Conservation (phyloP, 2,113 vertebrate species). For the Pheucticus melanocephalus region DNA sequence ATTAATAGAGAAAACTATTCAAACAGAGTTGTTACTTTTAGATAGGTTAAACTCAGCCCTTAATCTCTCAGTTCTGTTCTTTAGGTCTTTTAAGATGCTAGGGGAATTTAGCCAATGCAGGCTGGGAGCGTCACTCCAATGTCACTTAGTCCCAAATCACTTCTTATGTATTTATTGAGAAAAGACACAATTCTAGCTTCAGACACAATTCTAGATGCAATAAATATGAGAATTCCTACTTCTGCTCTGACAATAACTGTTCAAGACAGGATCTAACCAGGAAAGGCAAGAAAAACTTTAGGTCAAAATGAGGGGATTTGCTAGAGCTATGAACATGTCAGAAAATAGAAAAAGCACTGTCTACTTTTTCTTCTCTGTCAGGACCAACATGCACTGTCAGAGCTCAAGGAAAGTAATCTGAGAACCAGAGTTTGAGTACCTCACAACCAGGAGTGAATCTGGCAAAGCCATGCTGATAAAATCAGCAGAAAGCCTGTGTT, state of each 20-base stretch:
- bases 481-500: not conserved
- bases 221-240: not conserved
- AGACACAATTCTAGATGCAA: not conserved
- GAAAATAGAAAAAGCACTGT: not conserved
- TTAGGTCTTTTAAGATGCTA: not conserved
- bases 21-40: slow-evolving; percentile 19
- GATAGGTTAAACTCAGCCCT: not conserved
- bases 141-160: not conserved
- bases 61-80: not conserved
- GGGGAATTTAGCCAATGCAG: not conserved
- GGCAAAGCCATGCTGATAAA: not conserved
- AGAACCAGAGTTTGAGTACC: not conserved
- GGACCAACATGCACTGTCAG: not conserved
- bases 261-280: not conserved
- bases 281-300: not conserved
- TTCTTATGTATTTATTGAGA: not conserved
- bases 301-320: not conserved
- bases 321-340: not conserved
- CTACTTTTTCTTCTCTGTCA: not conserved
- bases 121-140: not conserved
- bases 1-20: slow-evolving; percentile 36
- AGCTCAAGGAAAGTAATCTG: not conserved
- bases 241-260: not conserved
- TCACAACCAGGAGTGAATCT: not conserved
- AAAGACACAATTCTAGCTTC: not conserved